Conservation (phyloP, 2,888 invertebrate genomes). For the Papilio demoleus region DNA sequence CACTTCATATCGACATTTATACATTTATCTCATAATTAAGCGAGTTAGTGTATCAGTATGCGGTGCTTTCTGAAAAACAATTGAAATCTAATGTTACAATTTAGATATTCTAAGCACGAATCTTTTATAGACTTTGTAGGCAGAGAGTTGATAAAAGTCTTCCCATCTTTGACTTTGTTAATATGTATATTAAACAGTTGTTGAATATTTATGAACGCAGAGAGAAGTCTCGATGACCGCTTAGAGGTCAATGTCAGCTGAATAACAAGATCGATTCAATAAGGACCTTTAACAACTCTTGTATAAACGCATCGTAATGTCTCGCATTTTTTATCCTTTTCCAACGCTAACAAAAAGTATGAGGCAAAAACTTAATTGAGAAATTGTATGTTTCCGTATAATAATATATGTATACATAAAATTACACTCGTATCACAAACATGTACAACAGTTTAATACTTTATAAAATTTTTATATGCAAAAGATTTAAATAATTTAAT, state of each 20-base stretch:
- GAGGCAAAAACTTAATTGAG: conserved; percentile 23
- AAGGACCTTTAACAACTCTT: conserved; percentile 50
- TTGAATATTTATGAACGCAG: conserved; percentile 69
- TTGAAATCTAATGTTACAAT: neutral
- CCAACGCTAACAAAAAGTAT: conserved; percentile 50
- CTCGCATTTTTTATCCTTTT: conserved; percentile 53
- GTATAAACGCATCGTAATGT: conserved; percentile 50
- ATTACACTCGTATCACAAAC: neutral
- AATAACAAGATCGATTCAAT: conserved; percentile 57
- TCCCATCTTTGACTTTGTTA: conserved; percentile 62
- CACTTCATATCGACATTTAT: neutral
- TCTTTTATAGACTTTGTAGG: conserved; percentile 39
- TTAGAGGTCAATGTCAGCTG: conserved; percentile 76
- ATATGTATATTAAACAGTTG: conserved; percentile 68
- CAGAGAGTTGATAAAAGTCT: conserved; percentile 49
- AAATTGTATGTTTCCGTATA: conserved; percentile 20
- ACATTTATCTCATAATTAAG: neutral
- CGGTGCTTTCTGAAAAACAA: neutral
- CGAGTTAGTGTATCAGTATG: neutral
- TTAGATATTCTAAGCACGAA: conserved; percentile 22
- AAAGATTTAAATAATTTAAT: neutral
- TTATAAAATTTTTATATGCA: neutral
- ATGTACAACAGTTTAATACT: neutral
- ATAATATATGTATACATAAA: neutral
- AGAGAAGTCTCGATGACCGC: conserved; percentile 69